Evolutionary conservation across 1,140 invertebrate genomes (phyloP).

Genomic region (Branchinecta lynchi): DNA sequence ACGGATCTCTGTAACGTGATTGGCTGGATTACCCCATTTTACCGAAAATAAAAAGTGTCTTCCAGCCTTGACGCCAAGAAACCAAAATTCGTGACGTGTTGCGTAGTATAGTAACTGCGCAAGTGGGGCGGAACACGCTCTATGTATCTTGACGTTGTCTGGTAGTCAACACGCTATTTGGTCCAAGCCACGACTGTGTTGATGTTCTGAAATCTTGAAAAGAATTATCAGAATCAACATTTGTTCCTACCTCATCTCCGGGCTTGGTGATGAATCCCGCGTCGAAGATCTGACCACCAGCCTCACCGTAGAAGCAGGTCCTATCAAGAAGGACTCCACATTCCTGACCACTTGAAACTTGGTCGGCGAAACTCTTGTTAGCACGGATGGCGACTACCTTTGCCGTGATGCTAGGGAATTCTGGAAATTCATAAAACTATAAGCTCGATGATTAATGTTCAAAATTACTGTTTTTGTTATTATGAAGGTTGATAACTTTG

Average conservation of each 20-base stretch:
- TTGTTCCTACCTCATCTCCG: constrained; percentile 47
- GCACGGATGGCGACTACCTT: constrained; percentile 44
- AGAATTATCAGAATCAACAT: not conserved
- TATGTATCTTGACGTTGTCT: too few species aligned
- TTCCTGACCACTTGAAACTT: constrained; percentile 65
- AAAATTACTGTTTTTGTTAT: not conserved
- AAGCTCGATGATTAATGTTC: not conserved
- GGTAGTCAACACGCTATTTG: too few species aligned
- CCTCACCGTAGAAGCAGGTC: constrained; percentile 82
- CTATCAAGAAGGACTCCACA: constrained; percentile 82
- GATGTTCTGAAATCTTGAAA: not conserved
- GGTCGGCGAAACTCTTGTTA: constrained; percentile 71
- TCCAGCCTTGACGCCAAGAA: too few species aligned
- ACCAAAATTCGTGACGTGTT: too few species aligned
- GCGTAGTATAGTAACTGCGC: too few species aligned
- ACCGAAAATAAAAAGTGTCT: too few species aligned
- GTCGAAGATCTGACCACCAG: constrained; percentile 96
- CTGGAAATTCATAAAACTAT: too few species aligned
- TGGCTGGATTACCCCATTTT: too few species aligned
- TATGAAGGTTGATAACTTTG: not conserved
- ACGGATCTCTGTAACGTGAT: too few species aligned
- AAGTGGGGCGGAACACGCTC: too few species aligned
- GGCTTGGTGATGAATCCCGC: constrained; percentile 84
- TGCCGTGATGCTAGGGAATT: constrained; percentile 27
- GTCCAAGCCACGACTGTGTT: not conserved